These are phyloP conservation scores for Drosophila limbata DNA, from an alignment of 2,888 invertebrate genomes.

Conservation along the genomic window DNA sequence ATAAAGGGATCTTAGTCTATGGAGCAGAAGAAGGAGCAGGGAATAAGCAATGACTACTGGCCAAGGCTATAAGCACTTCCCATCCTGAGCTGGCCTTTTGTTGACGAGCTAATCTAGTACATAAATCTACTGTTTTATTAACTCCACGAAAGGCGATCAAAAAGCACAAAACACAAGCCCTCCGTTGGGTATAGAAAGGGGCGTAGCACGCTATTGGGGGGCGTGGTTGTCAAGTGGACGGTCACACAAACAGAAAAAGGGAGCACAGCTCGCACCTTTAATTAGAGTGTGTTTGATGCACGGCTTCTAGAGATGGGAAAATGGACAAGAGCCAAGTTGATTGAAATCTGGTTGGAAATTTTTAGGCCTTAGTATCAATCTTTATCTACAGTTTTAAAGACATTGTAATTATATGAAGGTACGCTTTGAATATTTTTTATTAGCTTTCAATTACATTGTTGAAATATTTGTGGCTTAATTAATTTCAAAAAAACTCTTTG, in stretches of 20 bases:
- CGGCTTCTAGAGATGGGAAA: not conserved
- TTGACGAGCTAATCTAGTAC: constrained; percentile 74
- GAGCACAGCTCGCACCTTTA: constrained; percentile 42
- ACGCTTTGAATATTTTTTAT: not conserved
- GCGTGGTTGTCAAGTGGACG: constrained; percentile 32
- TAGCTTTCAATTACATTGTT: not conserved
- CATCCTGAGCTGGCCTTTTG: constrained; percentile 38
- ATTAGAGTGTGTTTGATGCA: constrained; percentile 45
- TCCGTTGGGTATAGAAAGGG: constrained; percentile 1
- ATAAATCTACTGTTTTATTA: constrained; percentile 76
- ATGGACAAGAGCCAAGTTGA: not conserved
- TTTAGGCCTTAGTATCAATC: not conserved
- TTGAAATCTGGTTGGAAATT: constrained; percentile 1
- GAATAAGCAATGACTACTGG: not conserved
- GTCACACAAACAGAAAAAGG: constrained; percentile 28
- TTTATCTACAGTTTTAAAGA: not conserved
- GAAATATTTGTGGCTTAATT: not conserved
- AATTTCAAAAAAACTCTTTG: not conserved
- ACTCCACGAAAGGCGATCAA: constrained; percentile 61
- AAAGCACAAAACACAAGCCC: constrained; percentile 23
- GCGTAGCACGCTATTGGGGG: constrained; percentile 5
- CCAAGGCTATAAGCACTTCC: constrained; percentile 11
- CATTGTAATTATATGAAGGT: not conserved
- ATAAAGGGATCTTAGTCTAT: constrained; percentile 68
- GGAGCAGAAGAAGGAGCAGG: constrained; percentile 4